Evolutionary conservation across 2,797 vertebrate species (phyloP).

Genomic region (Rhadinocentrus ornatus): DNA sequence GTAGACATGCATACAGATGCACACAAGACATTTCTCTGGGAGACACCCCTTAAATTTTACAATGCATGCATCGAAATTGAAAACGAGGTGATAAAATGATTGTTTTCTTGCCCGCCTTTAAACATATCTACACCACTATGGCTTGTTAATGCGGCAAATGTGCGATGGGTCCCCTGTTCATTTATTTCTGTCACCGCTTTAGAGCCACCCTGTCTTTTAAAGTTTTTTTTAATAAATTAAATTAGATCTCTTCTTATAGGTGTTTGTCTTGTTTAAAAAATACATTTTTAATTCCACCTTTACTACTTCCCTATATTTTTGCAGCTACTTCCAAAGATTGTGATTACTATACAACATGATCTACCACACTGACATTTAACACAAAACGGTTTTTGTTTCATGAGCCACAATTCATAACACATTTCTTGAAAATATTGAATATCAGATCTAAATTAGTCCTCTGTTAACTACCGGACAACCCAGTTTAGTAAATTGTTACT

Average conservation of each 20-base stretch:
- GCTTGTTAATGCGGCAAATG: slow-evolving; percentile 53
- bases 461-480: slow-evolving; percentile 25
- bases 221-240: slow-evolving; percentile 6
- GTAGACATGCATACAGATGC: slow-evolving; percentile 7
- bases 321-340: slow-evolving; percentile 72
- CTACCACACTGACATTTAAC: slow-evolving; percentile 17
- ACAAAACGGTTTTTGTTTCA: slow-evolving; percentile 32
- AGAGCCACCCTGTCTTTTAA: slow-evolving; percentile 41
- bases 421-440: slow-evolving; percentile 25
- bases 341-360: slow-evolving; percentile 33
- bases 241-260: not conserved
- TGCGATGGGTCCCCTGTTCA: slow-evolving; percentile 51
- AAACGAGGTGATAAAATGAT: slow-evolving; percentile 35
- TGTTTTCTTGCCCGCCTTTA: slow-evolving; percentile 54
- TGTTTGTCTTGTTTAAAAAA: slow-evolving; percentile 36
- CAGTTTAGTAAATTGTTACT: slow-evolving; percentile 37
- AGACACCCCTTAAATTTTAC: slow-evolving; percentile 36
- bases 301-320: slow-evolving; percentile 39
- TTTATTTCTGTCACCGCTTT: slow-evolving; percentile 49
- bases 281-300: slow-evolving; percentile 13
- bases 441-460: slow-evolving; percentile 24
- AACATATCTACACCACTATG: slow-evolving; percentile 21
- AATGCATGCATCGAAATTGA: slow-evolving; percentile 60
- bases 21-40: slow-evolving; percentile 27
- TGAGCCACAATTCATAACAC: slow-evolving; percentile 45